phyloP scores from a whole-genome alignment of 2,113 vertebrate species.

The Toxotes jaculatrix region DNA sequence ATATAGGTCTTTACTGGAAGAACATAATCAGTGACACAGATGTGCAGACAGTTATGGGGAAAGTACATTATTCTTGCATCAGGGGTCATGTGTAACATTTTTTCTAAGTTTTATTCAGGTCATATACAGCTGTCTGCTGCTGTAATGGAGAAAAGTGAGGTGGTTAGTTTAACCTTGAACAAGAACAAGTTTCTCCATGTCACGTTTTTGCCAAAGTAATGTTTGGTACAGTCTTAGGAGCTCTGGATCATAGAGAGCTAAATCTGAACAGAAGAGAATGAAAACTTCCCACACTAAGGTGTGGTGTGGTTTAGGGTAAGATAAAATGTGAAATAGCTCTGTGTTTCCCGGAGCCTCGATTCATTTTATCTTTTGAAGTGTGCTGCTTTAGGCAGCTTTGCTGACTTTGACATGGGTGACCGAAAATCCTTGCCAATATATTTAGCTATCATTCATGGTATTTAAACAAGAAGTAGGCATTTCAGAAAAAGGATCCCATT shows the following conservation, averaged over 20 bases:
- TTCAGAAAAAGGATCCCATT: background rate
- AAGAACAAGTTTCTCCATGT: background rate
- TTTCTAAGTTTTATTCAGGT: slow-evolving; percentile 41
- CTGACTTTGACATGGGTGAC: background rate
- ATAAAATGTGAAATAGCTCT: background rate
- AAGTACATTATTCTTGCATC: slow-evolving; percentile 52
- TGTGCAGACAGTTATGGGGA: slow-evolving; percentile 36
- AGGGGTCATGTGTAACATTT: slow-evolving; percentile 5
- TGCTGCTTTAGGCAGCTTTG: slow-evolving; percentile 4
- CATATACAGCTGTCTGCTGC: slow-evolving; percentile 29
- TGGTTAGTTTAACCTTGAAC: slow-evolving; percentile 11
- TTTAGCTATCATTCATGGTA: background rate
- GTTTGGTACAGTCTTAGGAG: background rate
- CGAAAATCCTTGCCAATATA: slow-evolving; percentile 2
- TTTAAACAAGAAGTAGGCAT: background rate
- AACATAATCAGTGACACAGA: slow-evolving; percentile 7
- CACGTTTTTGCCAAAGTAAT: background rate
- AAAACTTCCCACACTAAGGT: slow-evolving; percentile 11
- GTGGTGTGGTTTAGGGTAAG: slow-evolving; percentile 2
- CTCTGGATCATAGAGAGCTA: background rate
- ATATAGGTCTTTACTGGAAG: slow-evolving; percentile 52
- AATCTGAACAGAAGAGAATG: background rate
- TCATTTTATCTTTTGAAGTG: background rate
- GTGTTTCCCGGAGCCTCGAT: background rate
- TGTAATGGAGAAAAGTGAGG: background rate